phyloP scores from a whole-genome alignment of 2,888 invertebrate genomes.

The Campopleginae sp. region DNA sequence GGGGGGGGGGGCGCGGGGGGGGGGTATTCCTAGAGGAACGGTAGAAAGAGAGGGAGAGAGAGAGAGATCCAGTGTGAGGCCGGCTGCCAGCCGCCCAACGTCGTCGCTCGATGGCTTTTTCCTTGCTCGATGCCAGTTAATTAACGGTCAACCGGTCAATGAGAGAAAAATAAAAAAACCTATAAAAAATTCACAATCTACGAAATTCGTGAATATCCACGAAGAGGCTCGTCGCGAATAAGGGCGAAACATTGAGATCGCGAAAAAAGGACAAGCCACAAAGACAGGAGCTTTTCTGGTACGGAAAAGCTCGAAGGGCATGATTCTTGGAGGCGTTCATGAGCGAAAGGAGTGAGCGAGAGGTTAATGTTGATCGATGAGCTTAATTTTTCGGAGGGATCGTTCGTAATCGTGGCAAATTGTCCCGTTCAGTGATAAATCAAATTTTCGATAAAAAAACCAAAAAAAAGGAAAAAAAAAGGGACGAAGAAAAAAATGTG shows the following conservation, averaged over 20 bases:
- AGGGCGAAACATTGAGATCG: neutral
- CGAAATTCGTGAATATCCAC: neutral
- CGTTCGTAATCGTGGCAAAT: slow-evolving; percentile 42
- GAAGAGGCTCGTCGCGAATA: neutral
- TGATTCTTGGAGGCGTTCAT: slow-evolving; percentile 35
- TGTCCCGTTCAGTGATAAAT: slow-evolving; percentile 17
- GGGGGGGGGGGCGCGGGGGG: slow-evolving; percentile 74
- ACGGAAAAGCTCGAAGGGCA: slow-evolving; percentile 14
- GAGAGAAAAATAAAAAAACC: slow-evolving; percentile 15
- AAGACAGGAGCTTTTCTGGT: neutral
- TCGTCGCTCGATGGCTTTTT: slow-evolving; percentile 78
- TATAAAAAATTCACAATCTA: neutral
- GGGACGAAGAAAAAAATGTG: neutral
- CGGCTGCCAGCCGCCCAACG: slow-evolving; percentile 83
- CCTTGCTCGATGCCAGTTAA: slow-evolving; percentile 62
- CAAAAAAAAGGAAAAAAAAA: neutral
- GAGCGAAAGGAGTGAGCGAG: slow-evolving; percentile 10
- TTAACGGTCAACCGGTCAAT: slow-evolving; percentile 55
- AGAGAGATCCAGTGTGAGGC: slow-evolving; percentile 81
- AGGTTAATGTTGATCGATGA: slow-evolving; percentile 61
- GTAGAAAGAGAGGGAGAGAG: slow-evolving; percentile 33
- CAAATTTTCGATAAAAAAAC: slow-evolving; percentile 16
- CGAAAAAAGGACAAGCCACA: neutral
- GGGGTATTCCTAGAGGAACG: slow-evolving; percentile 61
- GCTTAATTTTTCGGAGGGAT: slow-evolving; percentile 14